Percentiles rank a stretch among this genome's conserved stretches.
phyloP scores from a whole-genome alignment of 2,888 invertebrate species.

The Ectemnius lituratus region DNA sequence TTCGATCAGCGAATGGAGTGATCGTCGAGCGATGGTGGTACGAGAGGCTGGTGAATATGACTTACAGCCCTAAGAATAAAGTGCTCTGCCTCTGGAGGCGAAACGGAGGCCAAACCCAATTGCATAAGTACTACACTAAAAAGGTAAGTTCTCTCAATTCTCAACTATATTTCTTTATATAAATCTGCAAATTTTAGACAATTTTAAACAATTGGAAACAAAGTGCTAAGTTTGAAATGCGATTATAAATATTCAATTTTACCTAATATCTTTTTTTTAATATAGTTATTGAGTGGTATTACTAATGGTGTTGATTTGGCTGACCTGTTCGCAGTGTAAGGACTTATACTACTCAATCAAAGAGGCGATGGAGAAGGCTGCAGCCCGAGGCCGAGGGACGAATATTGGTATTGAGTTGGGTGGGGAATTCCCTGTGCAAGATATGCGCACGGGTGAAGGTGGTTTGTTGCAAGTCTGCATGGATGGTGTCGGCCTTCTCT shows the following conservation, averaged over 20 bases:
- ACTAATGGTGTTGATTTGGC: no score
- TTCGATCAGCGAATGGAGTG: constrained; percentile 90
- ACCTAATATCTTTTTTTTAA: neutral
- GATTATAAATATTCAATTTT: neutral
- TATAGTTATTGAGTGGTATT: constrained; percentile 6
- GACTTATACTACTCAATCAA: constrained; percentile 99
- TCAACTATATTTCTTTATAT: no score
- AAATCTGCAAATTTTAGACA: neutral
- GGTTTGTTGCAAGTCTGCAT: constrained; percentile 99
- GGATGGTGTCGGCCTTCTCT: constrained; percentile 99
- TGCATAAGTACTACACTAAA: constrained; percentile 99
- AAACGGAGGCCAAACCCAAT: constrained; percentile 94
- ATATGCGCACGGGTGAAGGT: constrained; percentile 97
- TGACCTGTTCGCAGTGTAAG: constrained; percentile 86
- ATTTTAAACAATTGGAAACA: neutral
- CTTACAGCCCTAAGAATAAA: constrained; percentile 98
- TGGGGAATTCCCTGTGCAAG: constrained; percentile 99
- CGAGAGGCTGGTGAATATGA: constrained; percentile 99
- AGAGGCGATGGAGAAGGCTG: constrained; percentile 96
- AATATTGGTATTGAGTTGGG: constrained; percentile 88
- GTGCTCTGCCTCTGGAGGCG: constrained; percentile 98
- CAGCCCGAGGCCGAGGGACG: constrained; percentile 86
- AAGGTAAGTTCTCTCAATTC: constrained; percentile 83
- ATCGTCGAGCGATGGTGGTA: constrained; percentile 99
- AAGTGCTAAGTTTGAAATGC: neutral